Conservation (phyloP, 2,113 vertebrate genomes). For the Diadophis punctatus region DNA sequence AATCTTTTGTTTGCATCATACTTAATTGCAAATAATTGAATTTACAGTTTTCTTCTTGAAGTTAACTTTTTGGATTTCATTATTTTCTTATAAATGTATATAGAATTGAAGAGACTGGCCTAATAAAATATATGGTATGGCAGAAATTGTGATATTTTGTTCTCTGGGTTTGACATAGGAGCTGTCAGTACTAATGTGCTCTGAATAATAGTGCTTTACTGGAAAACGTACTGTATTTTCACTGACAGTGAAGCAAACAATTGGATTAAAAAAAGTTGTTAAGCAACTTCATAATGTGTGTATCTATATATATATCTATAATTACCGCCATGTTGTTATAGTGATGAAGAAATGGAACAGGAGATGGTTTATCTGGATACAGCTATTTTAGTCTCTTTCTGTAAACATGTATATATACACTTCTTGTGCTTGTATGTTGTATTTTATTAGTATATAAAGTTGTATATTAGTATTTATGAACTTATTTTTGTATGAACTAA, state of each 20-base stretch:
- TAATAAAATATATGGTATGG: background rate
- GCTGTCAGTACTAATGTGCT: background rate
- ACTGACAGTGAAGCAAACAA: background rate
- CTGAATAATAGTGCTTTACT: background rate
- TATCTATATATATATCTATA: background rate
- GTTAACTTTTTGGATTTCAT: background rate
- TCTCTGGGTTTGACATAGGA: background rate
- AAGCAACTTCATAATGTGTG: background rate
- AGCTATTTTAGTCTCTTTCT: background rate
- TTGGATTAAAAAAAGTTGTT: background rate
- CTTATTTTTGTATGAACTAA: background rate
- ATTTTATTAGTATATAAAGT: background rate
- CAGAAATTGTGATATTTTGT: background rate
- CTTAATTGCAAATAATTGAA: background rate
- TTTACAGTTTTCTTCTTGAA: background rate
- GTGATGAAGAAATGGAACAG: background rate
- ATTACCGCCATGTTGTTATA: background rate
- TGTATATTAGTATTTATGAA: background rate
- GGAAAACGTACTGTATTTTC: background rate
- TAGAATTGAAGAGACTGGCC: background rate
- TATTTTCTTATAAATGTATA: background rate
- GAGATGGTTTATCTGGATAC: background rate
- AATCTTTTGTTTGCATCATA: background rate
- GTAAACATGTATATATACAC: background rate
- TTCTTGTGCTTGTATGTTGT: background rate